Percentiles rank a stretch among this genome's conserved stretches.
Evolutionary conservation across 2,888 invertebrate species (phyloP).

Genomic region (Muscina levida): DNA sequence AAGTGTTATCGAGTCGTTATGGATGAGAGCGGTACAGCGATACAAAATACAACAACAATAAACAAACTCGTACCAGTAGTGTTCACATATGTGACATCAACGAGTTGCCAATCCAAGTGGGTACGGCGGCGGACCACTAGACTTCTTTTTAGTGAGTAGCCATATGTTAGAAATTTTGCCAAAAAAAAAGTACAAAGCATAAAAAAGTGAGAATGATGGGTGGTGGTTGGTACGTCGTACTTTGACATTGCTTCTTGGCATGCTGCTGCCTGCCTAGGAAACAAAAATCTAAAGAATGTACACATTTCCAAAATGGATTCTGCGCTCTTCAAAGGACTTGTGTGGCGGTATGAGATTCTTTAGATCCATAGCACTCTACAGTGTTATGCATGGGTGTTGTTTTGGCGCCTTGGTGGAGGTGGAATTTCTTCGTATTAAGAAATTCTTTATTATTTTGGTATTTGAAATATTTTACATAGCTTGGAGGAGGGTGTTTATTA

Average conservation of each 20-base stretch:
- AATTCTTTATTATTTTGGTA: constrained; percentile 32
- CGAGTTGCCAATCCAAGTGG: constrained; percentile 36
- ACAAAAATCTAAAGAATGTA: no score
- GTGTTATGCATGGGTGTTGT: neutral
- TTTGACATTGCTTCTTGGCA: no score
- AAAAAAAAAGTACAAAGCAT: constrained; percentile 38
- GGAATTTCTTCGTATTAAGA: constrained; percentile 26
- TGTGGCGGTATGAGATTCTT: no score
- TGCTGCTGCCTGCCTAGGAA: no score
- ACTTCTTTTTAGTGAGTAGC: constrained; percentile 54
- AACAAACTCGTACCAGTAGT: neutral
- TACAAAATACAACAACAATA: neutral
- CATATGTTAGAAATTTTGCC: constrained; percentile 47
- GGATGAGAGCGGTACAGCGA: constrained; percentile 32
- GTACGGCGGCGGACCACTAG: constrained; percentile 22
- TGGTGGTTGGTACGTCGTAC: no score
- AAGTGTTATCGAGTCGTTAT: constrained; percentile 75
- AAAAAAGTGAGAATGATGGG: constrained; percentile 47
- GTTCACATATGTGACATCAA: neutral
- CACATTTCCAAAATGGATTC: constrained; percentile 54
- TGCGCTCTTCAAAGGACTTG: constrained; percentile 62
- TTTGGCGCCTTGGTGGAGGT: neutral
- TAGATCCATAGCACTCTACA: no score
- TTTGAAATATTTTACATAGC: constrained; percentile 28
- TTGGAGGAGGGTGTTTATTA: constrained; percentile 56